Conservation (phyloP, 2,797 vertebrate genomes). For the Chaetodon trifasciatus region DNA sequence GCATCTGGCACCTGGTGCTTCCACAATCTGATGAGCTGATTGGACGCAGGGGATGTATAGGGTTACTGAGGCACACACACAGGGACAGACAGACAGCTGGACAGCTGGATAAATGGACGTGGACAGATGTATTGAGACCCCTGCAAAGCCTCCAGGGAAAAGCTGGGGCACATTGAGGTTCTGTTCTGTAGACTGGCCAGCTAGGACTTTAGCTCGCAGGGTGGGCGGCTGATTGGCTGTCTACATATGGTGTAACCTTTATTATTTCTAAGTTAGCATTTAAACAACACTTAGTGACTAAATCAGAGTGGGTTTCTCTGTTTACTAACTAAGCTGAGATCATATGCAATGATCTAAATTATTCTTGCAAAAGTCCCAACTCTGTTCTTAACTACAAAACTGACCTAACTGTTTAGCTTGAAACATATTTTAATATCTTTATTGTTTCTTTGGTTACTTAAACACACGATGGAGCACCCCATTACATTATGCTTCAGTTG, state of each 20-base stretch:
- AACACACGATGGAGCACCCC: not conserved
- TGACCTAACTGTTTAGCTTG: not conserved
- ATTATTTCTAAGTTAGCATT: slow-evolving; percentile 23
- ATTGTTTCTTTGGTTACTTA: too few species aligned
- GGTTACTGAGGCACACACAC: slow-evolving; percentile 67
- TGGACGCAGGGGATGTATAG: slow-evolving; percentile 73
- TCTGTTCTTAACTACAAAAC: not conserved
- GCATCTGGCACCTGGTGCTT: slow-evolving; percentile 67
- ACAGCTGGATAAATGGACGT: slow-evolving; percentile 66
- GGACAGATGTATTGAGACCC: slow-evolving; percentile 75
- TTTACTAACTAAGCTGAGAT: not conserved
- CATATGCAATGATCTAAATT: not conserved
- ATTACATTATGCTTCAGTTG: too few species aligned
- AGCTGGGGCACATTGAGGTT: slow-evolving; percentile 39
- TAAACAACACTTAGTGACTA: not conserved
- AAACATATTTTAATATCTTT: not conserved
- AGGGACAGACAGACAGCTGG: slow-evolving; percentile 71
- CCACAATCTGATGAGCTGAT: slow-evolving; percentile 70
- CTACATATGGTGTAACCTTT: slow-evolving; percentile 16
- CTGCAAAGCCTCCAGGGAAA: slow-evolving; percentile 47
- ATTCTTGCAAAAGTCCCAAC: not conserved
- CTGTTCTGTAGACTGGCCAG: slow-evolving; percentile 60
- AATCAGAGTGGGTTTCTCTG: not conserved
- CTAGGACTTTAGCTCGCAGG: slow-evolving; percentile 51
- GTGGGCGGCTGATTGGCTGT: slow-evolving; percentile 43